phyloP scores from a whole-genome alignment of 2,888 invertebrate species.

The Sericinus montela region DNA sequence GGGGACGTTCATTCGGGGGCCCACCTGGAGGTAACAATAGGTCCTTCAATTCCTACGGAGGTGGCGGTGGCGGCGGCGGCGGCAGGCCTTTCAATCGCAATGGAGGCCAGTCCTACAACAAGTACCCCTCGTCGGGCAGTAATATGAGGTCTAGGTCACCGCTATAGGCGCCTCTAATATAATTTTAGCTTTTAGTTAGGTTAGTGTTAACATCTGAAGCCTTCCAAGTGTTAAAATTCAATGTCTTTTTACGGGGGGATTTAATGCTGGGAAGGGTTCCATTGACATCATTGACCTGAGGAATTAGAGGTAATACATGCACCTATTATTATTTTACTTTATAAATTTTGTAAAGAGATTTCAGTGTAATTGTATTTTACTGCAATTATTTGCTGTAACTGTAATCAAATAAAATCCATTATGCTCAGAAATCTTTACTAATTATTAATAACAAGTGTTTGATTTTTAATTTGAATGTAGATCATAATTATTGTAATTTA shows the following conservation, averaged over 20 bases:
- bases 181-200: constrained; percentile 71
- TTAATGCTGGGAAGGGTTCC: constrained; percentile 69
- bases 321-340: constrained; percentile 22
- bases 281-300: constrained; percentile 49
- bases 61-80: constrained; percentile 60
- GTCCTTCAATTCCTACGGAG: constrained; percentile 75
- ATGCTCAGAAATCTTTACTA: constrained; percentile 7
- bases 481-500: too few relatives aligned
- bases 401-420: background rate
- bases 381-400: background rate
- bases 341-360: constrained; percentile 20
- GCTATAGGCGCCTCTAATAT: constrained; percentile 68
- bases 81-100: constrained; percentile 64
- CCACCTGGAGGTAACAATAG: constrained; percentile 66
- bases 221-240: constrained; percentile 76
- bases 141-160: constrained; percentile 77
- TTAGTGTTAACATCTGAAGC: constrained; percentile 79
- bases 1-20: constrained; percentile 69
- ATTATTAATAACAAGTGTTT: background rate
- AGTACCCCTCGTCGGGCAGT: constrained; percentile 63
- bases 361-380: constrained; percentile 4
- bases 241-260: constrained; percentile 69
- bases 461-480: background rate
- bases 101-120: constrained; percentile 40
- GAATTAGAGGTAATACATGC: constrained; percentile 60